phyloP scores from a whole-genome alignment of 2,113 vertebrate species.

The pig (Sus scrofa) region DNA sequence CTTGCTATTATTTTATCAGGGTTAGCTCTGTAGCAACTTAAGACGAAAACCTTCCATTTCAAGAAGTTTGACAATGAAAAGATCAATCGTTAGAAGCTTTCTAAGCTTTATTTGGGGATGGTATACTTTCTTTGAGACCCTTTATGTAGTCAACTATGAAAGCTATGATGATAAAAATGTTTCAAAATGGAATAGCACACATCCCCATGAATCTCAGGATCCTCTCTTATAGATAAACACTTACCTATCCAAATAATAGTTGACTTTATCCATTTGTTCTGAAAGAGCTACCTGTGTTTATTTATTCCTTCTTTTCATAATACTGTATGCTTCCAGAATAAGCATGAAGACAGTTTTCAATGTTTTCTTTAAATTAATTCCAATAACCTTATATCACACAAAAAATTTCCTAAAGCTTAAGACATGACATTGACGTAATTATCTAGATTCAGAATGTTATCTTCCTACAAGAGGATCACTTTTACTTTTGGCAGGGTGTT shows the following conservation, averaged over 20 bases:
- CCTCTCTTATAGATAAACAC: background rate
- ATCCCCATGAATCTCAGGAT: background rate
- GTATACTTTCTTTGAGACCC: background rate
- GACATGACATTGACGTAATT: background rate
- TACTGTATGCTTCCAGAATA: background rate
- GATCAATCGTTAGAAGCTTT: background rate
- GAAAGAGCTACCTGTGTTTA: background rate
- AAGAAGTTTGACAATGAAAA: constrained; percentile 8
- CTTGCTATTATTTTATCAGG: background rate
- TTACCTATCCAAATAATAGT: background rate
- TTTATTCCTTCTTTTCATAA: background rate
- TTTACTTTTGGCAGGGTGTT: background rate
- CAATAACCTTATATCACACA: background rate
- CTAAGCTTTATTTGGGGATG: background rate
- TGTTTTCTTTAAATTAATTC: background rate
- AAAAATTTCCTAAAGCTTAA: background rate
- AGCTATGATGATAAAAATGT: background rate
- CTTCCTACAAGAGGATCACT: background rate
- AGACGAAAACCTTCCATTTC: background rate
- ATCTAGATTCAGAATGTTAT: background rate
- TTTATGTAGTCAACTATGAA: background rate
- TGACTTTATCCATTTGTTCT: background rate
- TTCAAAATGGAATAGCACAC: background rate
- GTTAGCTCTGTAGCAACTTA: background rate
- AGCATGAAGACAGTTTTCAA: background rate